phyloP scores from a whole-genome alignment of 2,797 vertebrate genomes.

The Micrastur ruficollis region DNA sequence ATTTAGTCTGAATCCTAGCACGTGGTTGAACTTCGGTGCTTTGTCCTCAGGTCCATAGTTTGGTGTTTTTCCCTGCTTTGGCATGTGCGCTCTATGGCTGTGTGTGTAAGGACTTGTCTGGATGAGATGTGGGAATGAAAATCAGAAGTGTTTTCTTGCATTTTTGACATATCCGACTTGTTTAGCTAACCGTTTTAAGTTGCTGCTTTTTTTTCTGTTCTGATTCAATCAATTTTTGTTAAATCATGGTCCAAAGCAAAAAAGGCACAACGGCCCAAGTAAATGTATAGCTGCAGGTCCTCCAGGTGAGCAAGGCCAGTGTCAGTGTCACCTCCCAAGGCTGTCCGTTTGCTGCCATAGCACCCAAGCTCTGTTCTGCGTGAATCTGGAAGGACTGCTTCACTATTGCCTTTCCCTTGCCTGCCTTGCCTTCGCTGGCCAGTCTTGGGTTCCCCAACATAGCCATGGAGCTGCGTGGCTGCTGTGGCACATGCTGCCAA shows the following conservation, averaged over 20 bases:
- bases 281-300: neutral
- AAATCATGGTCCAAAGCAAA: neutral
- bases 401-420: accelerated
- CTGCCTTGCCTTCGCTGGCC: neutral
- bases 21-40: neutral
- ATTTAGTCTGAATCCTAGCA: neutral
- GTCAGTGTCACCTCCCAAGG: neutral
- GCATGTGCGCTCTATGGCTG: accelerated
- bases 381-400: neutral
- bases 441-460: neutral
- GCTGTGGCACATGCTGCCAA: accelerated
- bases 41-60: neutral
- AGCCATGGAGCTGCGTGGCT: neutral
- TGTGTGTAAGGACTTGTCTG: neutral
- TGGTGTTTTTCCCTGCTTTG: neutral
- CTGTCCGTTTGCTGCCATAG: neutral
- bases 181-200: neutral
- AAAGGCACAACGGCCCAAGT: too few species aligned
- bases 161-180: accelerated
- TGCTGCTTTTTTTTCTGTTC: neutral
- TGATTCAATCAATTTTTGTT: neutral
- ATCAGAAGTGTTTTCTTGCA: neutral
- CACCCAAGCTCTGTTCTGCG: accelerated
- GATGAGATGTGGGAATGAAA: neutral
- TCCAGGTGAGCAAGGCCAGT: neutral